Percentiles rank a stretch among this genome's conserved stretches.
Evolutionary conservation across 2,113 vertebrate species (phyloP).

Genomic region (Dicrurus megarhynchus): DNA sequence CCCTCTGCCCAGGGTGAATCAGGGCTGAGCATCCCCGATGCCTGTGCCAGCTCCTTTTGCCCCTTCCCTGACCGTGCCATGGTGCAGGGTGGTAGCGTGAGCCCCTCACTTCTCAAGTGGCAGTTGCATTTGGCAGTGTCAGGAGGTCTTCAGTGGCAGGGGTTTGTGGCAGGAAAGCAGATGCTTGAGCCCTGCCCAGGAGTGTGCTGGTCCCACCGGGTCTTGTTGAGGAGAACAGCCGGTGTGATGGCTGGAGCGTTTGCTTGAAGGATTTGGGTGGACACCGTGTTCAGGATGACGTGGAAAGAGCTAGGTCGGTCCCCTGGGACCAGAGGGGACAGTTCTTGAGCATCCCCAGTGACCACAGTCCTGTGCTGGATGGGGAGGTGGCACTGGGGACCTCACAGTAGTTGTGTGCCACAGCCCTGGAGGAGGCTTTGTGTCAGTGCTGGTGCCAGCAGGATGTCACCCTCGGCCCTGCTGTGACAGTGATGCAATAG

Average conservation of each 20-base stretch:
- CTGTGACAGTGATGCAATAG: background rate
- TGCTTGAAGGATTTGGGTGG: background rate
- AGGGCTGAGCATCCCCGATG: background rate
- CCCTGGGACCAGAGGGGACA: background rate
- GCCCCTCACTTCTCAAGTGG: background rate
- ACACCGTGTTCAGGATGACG: rapidly evolving
- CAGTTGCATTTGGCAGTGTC: background rate
- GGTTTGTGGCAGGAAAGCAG: background rate
- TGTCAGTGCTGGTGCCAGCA: background rate
- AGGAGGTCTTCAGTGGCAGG: background rate
- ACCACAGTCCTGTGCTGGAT: background rate
- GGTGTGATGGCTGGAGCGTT: rapidly evolving
- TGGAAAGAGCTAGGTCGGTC: background rate
- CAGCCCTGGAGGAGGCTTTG: background rate
- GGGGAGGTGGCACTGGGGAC: background rate
- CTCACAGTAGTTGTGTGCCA: rapidly evolving
- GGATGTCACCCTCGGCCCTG: background rate
- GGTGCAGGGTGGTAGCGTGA: background rate
- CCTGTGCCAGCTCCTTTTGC: background rate
- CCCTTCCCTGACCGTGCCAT: rapidly evolving
- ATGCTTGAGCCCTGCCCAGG: background rate
- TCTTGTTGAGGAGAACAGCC: background rate
- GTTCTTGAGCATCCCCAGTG: background rate
- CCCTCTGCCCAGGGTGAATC: background rate
- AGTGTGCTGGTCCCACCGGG: rapidly evolving